A percentile compares a stretch with the other conserved stretches of the same genome.
Conservation (phyloP, 2,888 invertebrate species). For the Anagyrus pseudococci region DNA sequence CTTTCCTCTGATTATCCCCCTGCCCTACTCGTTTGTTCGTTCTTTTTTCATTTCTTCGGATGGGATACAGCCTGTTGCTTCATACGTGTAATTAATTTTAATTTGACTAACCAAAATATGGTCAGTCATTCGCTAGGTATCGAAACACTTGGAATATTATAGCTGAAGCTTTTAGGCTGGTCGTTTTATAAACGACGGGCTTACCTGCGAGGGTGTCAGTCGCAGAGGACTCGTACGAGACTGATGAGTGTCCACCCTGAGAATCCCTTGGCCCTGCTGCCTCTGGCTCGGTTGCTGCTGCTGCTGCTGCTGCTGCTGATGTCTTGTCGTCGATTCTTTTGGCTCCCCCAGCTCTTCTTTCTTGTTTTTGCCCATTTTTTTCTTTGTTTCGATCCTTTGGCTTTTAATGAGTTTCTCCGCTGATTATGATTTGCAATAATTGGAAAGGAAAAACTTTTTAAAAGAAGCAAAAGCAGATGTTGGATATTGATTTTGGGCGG, state of each 20-base stretch:
- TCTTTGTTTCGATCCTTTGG: too few species aligned
- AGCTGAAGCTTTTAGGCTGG: not conserved
- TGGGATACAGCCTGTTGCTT: too few species aligned
- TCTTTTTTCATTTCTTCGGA: not conserved
- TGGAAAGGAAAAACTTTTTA: too few species aligned
- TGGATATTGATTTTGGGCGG: too few species aligned
- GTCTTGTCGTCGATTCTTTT: not conserved
- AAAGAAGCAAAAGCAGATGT: too few species aligned
- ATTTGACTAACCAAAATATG: too few species aligned
- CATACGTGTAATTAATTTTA: too few species aligned
- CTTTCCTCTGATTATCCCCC: not conserved
- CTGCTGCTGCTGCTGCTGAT: not conserved
- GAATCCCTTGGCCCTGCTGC: conserved; percentile 31
- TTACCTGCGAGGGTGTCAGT: conserved; percentile 29
- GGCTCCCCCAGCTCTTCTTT: conserved; percentile 3
- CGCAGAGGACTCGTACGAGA: conserved; percentile 9
- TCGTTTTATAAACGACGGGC: not conserved
- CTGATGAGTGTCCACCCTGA: conserved; percentile 23
- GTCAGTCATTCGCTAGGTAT: too few species aligned
- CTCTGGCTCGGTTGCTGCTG: not conserved
- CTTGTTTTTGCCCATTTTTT: conserved; percentile 7
- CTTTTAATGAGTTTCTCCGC: too few species aligned
- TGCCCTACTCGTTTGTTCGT: not conserved
- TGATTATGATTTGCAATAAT: too few species aligned
- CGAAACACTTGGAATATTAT: not conserved